These are phyloP conservation scores for Sympetrum striolatum DNA, from an alignment of 2,888 invertebrate genomes.

Conservation along the genomic window DNA sequence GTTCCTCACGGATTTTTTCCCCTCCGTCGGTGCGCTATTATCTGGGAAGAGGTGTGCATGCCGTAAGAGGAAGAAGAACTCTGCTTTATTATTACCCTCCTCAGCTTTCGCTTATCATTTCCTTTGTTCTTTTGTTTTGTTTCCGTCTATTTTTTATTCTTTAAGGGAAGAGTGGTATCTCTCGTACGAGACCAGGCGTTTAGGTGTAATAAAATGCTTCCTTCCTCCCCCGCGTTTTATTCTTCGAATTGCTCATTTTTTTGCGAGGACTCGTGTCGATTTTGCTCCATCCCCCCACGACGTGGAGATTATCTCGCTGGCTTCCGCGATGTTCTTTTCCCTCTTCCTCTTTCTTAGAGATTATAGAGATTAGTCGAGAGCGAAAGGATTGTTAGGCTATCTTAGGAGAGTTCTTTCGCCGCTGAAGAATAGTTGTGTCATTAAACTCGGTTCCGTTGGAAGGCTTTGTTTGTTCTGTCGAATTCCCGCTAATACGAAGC, in stretches of 20 bases:
- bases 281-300: background rate
- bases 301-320: background rate
- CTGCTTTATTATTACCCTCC: background rate
- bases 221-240: background rate
- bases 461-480: too few relatives aligned
- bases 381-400: too few relatives aligned
- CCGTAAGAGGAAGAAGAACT: background rate
- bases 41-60: background rate
- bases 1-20: background rate
- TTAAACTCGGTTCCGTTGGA: too few relatives aligned
- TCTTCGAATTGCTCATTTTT: background rate
- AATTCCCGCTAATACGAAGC: too few relatives aligned
- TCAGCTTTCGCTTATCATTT: background rate
- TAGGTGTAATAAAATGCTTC: background rate
- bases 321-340: too few relatives aligned
- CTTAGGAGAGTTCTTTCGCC: too few relatives aligned
- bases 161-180: background rate
- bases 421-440: too few relatives aligned
- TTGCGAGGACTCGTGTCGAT: background rate
- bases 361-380: too few relatives aligned
- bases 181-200: background rate
- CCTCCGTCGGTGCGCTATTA: background rate
- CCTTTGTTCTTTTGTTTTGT: background rate
- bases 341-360: too few relatives aligned
- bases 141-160: background rate